Evolutionary conservation across 2,888 invertebrate species (phyloP).

Genomic region (Sinohyriopsis cumingii): DNA sequence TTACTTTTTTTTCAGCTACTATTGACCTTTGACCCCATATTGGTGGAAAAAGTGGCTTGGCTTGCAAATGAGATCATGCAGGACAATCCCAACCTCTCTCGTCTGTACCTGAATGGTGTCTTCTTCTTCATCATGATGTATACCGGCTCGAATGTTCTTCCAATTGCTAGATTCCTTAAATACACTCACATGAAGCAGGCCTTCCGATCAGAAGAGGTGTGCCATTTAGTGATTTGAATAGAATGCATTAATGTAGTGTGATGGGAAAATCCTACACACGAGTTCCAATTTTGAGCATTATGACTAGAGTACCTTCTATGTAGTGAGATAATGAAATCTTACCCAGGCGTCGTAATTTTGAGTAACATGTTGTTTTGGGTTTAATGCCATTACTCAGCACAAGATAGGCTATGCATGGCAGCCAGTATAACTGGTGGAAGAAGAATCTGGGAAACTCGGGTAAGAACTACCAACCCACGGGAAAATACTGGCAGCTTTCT

Average conservation of each 20-base stretch:
- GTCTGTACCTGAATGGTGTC: conserved; percentile 94
- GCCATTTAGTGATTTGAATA: background rate
- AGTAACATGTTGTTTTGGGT: too few species aligned
- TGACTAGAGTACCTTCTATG: too few species aligned
- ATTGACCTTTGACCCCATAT: conserved; percentile 96
- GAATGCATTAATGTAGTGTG: background rate
- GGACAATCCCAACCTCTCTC: conserved; percentile 96
- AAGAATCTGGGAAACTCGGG: too few species aligned
- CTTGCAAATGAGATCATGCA: conserved; percentile 83
- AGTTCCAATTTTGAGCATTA: too few species aligned
- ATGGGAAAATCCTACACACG: too few species aligned
- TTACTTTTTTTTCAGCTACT: conserved; percentile 76
- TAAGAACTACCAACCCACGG: too few species aligned
- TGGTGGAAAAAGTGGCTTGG: conserved; percentile 96
- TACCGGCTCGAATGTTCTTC: conserved; percentile 97
- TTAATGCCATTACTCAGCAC: too few species aligned
- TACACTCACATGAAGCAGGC: conserved; percentile 97
- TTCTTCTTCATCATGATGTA: conserved; percentile 99
- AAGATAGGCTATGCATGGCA: too few species aligned
- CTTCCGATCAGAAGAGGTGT: conserved; percentile 90
- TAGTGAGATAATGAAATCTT: too few species aligned
- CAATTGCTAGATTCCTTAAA: conserved; percentile 94
- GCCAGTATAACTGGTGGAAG: too few species aligned
- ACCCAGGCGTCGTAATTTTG: too few species aligned
- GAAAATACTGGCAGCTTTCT: too few species aligned